Evolutionary conservation across 2,797 vertebrate species (phyloP), one percentile per base, ranked within the genome.

Genomic region (Philypnodon macrostomus): DNA sequence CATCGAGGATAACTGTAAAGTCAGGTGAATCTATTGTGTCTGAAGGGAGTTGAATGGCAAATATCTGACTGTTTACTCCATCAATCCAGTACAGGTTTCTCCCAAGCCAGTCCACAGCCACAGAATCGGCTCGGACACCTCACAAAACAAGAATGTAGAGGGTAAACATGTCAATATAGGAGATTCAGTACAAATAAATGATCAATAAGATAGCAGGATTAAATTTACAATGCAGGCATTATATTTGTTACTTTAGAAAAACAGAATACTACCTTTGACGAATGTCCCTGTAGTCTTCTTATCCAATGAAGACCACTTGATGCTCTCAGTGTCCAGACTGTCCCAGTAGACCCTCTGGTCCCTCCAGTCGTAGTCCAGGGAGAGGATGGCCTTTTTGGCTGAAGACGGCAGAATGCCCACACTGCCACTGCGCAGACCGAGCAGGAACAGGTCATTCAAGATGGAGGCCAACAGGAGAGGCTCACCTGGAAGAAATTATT

Each of bases 21-120:
- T 91, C 88, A 3, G 63, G 59, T 10, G 67, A 67, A n/a, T 79
- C 85, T 34, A 67, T 63, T 44, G 86, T 71, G 15, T 63, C 19
- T 34, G 69, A 38, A 8, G 76, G 70, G 56, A 96, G 48, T 7
- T 53, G 77, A 44, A 89, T 76, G 2, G 90, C 94, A 56, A 91
- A 74, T 58, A 97, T 93, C 60, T 88, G 84, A 38, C 90, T 88
- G 33, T 85, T 89, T 17, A 67, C 77, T 0, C 91, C 85, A 53
- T 96, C 92, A 0, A 88, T 91, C 95, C 94, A 97, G 74, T 98
- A 97, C 57, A 98, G 73, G 71, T 94, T 95, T 54, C 92, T 91
- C 6, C 91, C 95, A 0, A 96, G 76, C 94, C 95, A 98, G 77
- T 97, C 94, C 36, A 95, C 90, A 0, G 89, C 93, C 57, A 98